Percentiles rank a stretch among this genome's conserved stretches.
phyloP scores from a whole-genome alignment of 2,888 invertebrate species.

The Nasonia oneida region DNA sequence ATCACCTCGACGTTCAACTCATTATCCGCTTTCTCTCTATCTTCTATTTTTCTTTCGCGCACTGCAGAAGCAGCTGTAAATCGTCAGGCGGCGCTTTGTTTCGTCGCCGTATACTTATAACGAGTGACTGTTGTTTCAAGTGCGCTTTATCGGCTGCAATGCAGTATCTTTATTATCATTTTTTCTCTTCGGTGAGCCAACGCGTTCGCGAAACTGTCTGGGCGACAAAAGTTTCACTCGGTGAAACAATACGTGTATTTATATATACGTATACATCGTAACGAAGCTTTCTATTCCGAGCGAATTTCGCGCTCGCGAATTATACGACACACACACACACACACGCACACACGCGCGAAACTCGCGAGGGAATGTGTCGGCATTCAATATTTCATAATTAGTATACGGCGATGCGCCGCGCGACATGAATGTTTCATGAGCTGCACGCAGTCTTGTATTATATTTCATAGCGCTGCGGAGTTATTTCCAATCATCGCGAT shows the following conservation, averaged over 20 bases:
- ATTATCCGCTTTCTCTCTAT: not conserved
- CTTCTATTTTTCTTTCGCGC: not conserved
- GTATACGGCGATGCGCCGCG: not conserved
- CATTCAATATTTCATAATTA: slow-evolving; percentile 7
- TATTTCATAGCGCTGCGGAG: not conserved
- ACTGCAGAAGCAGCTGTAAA: not conserved
- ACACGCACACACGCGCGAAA: not conserved
- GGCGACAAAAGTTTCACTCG: not conserved
- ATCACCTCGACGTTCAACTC: not conserved
- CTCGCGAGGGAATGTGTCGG: not conserved
- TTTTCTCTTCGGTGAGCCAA: not conserved
- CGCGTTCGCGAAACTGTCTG: not conserved
- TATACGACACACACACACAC: not conserved
- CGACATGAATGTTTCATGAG: slow-evolving; percentile 1
- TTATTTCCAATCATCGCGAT: not conserved
- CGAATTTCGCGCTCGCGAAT: not conserved
- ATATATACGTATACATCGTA: not conserved
- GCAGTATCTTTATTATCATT: not conserved
- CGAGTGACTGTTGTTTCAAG: not conserved
- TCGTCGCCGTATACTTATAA: not conserved
- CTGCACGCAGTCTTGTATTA: not conserved
- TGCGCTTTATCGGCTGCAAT: not conserved
- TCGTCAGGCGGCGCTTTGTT: not conserved
- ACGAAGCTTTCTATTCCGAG: not conserved
- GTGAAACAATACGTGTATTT: not conserved